Evolutionary conservation across 1,140 invertebrate genomes (phyloP).

Genomic region (Heliothis virescens): DNA sequence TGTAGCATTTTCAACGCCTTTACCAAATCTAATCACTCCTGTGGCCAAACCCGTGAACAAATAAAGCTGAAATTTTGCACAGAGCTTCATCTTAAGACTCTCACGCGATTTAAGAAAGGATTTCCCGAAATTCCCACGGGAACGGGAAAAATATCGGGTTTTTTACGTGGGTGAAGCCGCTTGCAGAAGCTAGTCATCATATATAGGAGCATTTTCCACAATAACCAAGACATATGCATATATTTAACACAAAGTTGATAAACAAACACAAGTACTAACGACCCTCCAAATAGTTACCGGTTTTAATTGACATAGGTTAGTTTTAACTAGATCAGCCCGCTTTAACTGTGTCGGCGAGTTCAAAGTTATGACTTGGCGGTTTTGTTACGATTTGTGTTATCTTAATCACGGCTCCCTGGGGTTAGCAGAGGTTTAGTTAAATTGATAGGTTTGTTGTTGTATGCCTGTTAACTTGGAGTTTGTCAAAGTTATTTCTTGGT

Average conservation of each 20-base stretch:
- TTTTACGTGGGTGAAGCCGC: too few species aligned
- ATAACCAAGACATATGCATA: neutral
- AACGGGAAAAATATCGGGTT: too few species aligned
- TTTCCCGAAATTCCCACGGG: too few species aligned
- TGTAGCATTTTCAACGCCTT: too few species aligned
- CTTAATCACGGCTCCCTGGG: neutral
- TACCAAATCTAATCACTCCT: too few species aligned
- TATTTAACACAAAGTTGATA: neutral
- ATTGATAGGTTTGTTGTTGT: neutral
- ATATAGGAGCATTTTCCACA: neutral
- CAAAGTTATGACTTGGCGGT: conserved; percentile 21
- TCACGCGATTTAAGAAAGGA: too few species aligned
- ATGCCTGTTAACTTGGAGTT: too few species aligned
- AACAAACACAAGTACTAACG: conserved; percentile 10
- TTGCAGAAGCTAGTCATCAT: too few species aligned
- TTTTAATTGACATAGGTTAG: conserved; percentile 22
- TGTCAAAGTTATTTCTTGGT: too few species aligned
- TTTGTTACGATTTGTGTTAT: conserved; percentile 16
- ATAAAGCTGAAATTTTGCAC: too few species aligned
- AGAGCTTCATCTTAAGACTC: too few species aligned
- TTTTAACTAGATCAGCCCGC: conserved; percentile 21
- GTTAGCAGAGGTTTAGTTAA: neutral
- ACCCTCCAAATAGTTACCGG: conserved; percentile 8
- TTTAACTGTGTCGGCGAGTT: conserved; percentile 13
- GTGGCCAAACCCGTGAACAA: too few species aligned